A percentile compares a stretch with the other conserved stretches of the same genome.
phyloP scores from a whole-genome alignment of 2,113 vertebrate species.

The Urocynchramus pylzowi region DNA sequence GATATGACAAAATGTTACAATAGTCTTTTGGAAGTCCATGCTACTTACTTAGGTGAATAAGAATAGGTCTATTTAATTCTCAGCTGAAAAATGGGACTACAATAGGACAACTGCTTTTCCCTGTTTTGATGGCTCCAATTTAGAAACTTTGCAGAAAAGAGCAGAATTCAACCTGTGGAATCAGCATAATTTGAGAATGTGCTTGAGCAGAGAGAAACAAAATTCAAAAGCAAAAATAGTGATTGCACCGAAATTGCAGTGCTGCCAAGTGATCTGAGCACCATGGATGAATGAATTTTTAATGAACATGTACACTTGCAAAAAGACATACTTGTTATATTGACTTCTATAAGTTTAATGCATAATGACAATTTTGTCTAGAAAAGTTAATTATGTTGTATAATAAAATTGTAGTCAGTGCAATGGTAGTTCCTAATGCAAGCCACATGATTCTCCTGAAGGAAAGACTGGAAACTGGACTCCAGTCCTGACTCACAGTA shows the following conservation, averaged over 20 bases:
- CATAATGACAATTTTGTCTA: background rate
- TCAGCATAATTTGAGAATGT: background rate
- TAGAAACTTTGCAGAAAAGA: background rate
- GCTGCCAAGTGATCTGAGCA: background rate
- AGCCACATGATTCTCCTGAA: background rate
- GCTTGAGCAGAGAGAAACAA: background rate
- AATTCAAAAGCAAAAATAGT: background rate
- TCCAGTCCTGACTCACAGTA: background rate
- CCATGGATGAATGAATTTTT: accelerated
- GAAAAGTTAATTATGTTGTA: background rate
- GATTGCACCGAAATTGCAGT: background rate
- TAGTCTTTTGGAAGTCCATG: background rate
- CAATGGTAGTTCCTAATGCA: background rate
- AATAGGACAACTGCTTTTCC: background rate
- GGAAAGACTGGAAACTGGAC: background rate
- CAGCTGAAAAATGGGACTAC: background rate
- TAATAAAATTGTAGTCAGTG: background rate
- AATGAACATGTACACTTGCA: too few relatives aligned
- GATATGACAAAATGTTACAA: background rate
- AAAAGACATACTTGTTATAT: background rate
- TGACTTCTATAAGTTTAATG: background rate
- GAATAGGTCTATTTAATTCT: background rate
- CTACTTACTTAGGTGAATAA: background rate
- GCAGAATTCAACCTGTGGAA: background rate
- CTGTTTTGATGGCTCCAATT: background rate